Conservation (phyloP, 2,888 invertebrate genomes). For the Sicus ferrugineus region DNA sequence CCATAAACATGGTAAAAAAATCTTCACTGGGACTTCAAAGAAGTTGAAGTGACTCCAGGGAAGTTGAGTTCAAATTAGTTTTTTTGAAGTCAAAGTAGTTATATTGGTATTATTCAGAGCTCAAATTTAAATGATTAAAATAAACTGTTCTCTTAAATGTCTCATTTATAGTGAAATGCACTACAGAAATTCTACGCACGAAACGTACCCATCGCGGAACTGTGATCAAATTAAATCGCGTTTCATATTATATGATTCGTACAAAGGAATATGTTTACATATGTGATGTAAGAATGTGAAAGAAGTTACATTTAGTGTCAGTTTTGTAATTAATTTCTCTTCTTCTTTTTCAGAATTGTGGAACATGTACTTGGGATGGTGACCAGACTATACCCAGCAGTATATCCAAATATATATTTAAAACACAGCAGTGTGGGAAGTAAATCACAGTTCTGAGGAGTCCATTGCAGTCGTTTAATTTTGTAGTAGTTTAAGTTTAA, state of each 20-base stretch:
- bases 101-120: no score
- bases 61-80: no score
- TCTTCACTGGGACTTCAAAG: no score
- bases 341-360: conserved; percentile 43
- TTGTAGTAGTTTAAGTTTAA: no score
- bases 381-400: conserved; percentile 37
- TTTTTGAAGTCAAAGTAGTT: no score
- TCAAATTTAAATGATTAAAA: no score
- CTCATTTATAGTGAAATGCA: conserved; percentile 37
- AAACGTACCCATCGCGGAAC: conserved; percentile 42
- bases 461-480: not conserved
- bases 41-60: no score
- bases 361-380: conserved; percentile 45
- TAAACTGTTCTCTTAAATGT: no score
- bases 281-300: conserved; percentile 45
- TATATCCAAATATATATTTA: conserved; percentile 30
- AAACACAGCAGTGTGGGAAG: conserved; percentile 5
- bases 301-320: not conserved
- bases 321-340: not conserved
- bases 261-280: conserved; percentile 44
- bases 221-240: conserved; percentile 41
- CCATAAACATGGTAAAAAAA: no score
- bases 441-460: not conserved
- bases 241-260: conserved; percentile 40
- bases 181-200: conserved; percentile 37